Evolutionary conservation across 37 sponge, comb jelly and placozoan genomes (phyloP).

Genomic region (Corticium candelabrum): DNA sequence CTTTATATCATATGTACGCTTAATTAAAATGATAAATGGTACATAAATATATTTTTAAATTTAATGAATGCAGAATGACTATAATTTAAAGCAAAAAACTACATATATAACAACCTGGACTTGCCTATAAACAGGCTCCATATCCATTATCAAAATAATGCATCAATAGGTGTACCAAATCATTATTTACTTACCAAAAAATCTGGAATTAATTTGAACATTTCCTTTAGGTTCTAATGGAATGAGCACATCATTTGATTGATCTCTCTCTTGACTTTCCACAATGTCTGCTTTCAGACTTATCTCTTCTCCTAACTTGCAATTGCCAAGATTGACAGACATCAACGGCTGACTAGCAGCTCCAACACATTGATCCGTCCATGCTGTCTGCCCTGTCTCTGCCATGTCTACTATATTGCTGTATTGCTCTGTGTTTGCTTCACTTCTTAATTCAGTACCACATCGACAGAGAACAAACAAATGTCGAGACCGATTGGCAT

Average conservation of each 20-base stretch:
- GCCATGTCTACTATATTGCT: not conserved
- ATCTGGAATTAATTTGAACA: not conserved
- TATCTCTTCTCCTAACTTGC: too few species aligned
- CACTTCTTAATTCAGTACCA: not conserved
- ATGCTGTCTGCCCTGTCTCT: not conserved
- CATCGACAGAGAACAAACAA: not conserved
- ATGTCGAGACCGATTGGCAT: not conserved
- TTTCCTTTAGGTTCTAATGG: not conserved
- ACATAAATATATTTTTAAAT: too few species aligned
- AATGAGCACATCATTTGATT: not conserved
- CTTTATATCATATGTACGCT: too few species aligned
- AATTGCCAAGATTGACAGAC: not conserved
- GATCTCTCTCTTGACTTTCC: not conserved
- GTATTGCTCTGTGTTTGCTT: not conserved
- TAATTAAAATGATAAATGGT: too few species aligned
- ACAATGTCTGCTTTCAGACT: too few species aligned
- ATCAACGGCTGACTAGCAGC: not conserved
- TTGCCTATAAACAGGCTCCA: too few species aligned
- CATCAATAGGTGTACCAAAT: not conserved
- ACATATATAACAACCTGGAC: too few species aligned
- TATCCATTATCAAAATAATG: too few species aligned
- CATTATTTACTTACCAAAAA: not conserved
- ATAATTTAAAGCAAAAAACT: too few species aligned
- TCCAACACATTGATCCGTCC: not conserved
- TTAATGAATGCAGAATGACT: too few species aligned